Evolutionary conservation across 2,797 vertebrate genomes (phyloP).

Genomic region (Acrocephalus scirpaceus): DNA sequence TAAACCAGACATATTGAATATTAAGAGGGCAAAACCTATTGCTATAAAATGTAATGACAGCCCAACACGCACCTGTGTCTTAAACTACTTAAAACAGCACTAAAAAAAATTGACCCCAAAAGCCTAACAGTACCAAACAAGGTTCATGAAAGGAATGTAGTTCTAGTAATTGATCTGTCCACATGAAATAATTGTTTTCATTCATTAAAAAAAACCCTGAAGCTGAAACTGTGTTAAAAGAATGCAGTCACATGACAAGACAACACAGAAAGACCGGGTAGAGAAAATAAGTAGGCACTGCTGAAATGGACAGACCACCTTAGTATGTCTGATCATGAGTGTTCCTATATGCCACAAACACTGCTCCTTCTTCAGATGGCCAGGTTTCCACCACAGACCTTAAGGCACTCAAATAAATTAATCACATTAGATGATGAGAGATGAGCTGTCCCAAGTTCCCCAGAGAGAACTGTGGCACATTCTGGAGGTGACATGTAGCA

Average conservation of each 20-base stretch:
- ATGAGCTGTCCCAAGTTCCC: not conserved
- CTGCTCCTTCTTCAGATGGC: not conserved
- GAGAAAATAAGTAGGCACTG: not conserved
- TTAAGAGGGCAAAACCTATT: not conserved
- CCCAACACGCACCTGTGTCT: not conserved
- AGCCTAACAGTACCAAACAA: not conserved
- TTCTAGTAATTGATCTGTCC: not conserved
- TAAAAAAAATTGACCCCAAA: not conserved
- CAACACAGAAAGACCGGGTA: not conserved
- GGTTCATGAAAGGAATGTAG: not conserved
- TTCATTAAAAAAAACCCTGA: not conserved
- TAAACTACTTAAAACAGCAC: not conserved
- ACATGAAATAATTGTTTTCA: not conserved
- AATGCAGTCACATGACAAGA: not conserved
- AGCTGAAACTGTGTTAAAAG: not conserved
- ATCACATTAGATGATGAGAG: not conserved
- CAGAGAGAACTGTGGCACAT: not conserved
- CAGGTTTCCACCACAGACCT: not conserved
- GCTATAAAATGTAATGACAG: not conserved
- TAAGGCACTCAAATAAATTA: not conserved
- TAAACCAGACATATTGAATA: not conserved
- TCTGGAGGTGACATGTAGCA: not conserved
- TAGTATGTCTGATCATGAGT: not conserved
- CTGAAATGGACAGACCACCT: not conserved
- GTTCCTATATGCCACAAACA: not conserved